A percentile compares a stretch with the other conserved stretches of the same genome.
Conservation (phyloP, 1,140 invertebrate species). For the Drosophila biarmipes region DNA sequence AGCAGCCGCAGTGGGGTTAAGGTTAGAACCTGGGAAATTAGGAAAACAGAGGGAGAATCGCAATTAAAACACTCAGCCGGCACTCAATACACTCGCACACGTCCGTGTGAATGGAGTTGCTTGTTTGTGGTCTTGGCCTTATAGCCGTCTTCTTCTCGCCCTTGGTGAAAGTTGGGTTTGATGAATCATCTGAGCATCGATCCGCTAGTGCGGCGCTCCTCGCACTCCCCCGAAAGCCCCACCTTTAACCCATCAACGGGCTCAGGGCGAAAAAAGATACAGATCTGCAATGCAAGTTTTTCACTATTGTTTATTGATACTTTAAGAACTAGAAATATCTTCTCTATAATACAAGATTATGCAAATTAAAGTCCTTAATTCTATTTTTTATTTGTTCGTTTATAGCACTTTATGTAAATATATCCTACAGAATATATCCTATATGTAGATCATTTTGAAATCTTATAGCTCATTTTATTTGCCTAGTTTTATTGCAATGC, state of each 20-base stretch:
- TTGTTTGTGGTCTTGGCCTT: conserved; percentile 17
- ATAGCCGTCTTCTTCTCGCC: conserved; percentile 18
- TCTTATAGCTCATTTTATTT: too few relatives aligned
- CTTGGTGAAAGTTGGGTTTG: conserved; percentile 55
- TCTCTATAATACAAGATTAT: too few relatives aligned
- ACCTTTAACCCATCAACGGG: conserved; percentile 13
- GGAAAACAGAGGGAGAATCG: background rate
- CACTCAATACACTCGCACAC: background rate
- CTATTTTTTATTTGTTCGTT: too few relatives aligned
- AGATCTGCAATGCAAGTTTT: too few relatives aligned
- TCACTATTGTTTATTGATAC: too few relatives aligned
- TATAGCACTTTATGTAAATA: too few relatives aligned
- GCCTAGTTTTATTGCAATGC: too few relatives aligned
- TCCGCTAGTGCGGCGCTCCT: conserved; percentile 13
- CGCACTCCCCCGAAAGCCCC: conserved; percentile 1
- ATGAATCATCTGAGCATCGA: conserved; percentile 58
- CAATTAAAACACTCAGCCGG: conserved; percentile 11
- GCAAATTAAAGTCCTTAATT: too few relatives aligned
- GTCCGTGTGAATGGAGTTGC: conserved; percentile 53
- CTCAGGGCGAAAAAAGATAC: background rate
- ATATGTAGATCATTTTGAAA: too few relatives aligned
- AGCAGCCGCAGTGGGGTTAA: background rate
- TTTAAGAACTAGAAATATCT: too few relatives aligned
- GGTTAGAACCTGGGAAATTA: background rate
- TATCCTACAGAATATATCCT: too few relatives aligned